Conservation (phyloP, 2,888 invertebrate species). For the Ametastegia equiseti region DNA sequence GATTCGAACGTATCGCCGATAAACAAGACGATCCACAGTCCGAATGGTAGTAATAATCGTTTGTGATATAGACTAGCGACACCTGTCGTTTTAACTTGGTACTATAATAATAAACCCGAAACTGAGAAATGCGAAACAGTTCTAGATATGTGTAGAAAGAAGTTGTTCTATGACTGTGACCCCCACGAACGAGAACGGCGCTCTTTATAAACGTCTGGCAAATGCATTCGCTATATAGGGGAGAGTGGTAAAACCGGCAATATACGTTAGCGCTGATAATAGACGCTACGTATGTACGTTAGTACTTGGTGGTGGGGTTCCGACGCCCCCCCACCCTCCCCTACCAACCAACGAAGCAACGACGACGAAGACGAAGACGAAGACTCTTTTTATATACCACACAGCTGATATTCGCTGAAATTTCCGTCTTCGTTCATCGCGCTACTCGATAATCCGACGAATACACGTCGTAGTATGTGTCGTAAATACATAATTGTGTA, state of each 20-base stretch:
- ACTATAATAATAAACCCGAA: background rate
- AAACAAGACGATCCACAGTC: no score
- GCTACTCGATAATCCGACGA: background rate
- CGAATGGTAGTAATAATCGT: background rate
- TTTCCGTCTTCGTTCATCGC: constrained; percentile 14
- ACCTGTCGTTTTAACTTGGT: constrained; percentile 17
- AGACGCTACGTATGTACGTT: background rate
- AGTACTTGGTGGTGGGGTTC: background rate
- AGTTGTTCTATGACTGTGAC: constrained; percentile 19
- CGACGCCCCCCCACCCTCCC: background rate
- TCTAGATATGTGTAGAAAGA: constrained; percentile 19
- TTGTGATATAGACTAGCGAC: no score
- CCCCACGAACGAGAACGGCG: constrained; percentile 11
- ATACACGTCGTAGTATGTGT: no score
- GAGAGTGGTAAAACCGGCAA: background rate
- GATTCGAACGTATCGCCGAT: no score
- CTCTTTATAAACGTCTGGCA: constrained; percentile 37
- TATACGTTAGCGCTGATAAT: background rate
- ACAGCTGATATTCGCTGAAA: constrained; percentile 21
- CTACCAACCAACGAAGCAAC: no score
- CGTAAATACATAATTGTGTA: no score
- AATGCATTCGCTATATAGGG: constrained; percentile 14
- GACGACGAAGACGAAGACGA: background rate
- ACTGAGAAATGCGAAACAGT: background rate
- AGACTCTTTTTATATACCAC: background rate